phyloP scores from a whole-genome alignment of 2,888 invertebrate genomes.

The Hypena proboscidalis region DNA sequence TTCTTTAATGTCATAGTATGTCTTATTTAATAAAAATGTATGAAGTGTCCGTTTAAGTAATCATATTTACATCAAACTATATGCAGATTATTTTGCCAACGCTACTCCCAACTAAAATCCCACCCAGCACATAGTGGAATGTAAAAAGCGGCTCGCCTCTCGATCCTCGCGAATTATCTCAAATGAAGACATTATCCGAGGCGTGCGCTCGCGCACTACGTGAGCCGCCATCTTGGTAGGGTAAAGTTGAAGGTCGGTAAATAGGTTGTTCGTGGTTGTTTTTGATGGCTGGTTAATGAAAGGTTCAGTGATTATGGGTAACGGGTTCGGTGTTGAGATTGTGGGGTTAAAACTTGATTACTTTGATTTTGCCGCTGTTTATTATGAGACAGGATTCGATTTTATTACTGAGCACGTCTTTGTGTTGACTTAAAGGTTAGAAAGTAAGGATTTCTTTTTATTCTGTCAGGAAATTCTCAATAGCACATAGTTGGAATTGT shows the following conservation, averaged over 20 bases:
- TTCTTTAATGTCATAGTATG: no score
- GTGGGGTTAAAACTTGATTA: not conserved
- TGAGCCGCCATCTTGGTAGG: slow-evolving; percentile 54
- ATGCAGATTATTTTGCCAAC: slow-evolving; percentile 41
- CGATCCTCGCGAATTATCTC: slow-evolving; percentile 70
- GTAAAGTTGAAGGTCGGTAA: slow-evolving; percentile 59
- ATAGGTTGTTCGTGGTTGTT: slow-evolving; percentile 22
- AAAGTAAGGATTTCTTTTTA: no score
- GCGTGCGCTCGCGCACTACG: slow-evolving; percentile 61
- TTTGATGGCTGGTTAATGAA: slow-evolving; percentile 18
- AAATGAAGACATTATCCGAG: slow-evolving; percentile 80
- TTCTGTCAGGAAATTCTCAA: no score
- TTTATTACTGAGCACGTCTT: no score
- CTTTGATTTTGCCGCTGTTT: no score
- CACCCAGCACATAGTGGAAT: slow-evolving; percentile 67
- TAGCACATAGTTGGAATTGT: no score
- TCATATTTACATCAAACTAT: no score
- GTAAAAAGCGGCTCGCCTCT: slow-evolving; percentile 56
- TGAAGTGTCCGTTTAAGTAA: no score
- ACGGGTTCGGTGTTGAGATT: slow-evolving; percentile 1
- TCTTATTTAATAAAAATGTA: no score
- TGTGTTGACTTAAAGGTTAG: no score
- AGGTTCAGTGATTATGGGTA: slow-evolving; percentile 4
- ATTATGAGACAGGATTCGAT: no score
- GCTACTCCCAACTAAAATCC: slow-evolving; percentile 51